Percentiles rank a stretch among this genome's conserved stretches.
Conservation (phyloP, 1,140 invertebrate species). For the Lithobius niger region DNA sequence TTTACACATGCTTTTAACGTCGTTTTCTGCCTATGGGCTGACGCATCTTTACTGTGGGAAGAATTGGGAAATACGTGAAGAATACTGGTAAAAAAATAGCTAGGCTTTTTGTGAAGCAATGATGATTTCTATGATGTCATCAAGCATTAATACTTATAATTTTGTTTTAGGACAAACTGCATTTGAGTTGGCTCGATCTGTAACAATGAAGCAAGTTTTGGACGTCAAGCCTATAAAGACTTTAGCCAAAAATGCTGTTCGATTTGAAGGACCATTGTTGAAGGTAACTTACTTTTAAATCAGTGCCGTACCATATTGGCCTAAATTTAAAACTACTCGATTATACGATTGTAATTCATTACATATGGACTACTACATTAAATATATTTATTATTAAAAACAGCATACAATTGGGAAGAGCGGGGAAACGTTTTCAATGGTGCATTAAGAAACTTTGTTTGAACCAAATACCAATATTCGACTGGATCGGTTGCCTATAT, state of each 20-base stretch:
- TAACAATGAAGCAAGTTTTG: constrained; percentile 50
- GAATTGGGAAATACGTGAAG: neutral
- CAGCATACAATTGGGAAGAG: too few species aligned
- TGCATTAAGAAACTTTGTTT: too few species aligned
- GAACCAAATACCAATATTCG: too few species aligned
- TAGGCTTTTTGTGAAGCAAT: neutral
- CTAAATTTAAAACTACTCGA: neutral
- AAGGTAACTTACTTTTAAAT: constrained; percentile 28
- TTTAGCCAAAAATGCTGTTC: constrained; percentile 39
- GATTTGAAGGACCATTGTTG: constrained; percentile 49
- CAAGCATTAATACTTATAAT: constrained; percentile 8
- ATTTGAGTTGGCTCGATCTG: constrained; percentile 42
- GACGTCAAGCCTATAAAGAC: constrained; percentile 45
- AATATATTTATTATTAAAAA: too few species aligned
- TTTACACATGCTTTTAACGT: neutral
- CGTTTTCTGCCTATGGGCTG: neutral
- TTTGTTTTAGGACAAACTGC: constrained; percentile 41
- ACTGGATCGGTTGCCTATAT: too few species aligned
- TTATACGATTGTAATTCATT: constrained; percentile 2
- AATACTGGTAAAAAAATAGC: too few species aligned
- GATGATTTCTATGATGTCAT: neutral
- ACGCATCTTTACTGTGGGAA: neutral
- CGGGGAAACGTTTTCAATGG: too few species aligned
- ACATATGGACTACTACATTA: constrained; percentile 6
- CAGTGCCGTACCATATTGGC: neutral